Percentiles rank a stretch among this genome's conserved stretches.
Evolutionary conservation across 2,888 invertebrate species (phyloP).

Genomic region (Cheiracanthium punctorium): DNA sequence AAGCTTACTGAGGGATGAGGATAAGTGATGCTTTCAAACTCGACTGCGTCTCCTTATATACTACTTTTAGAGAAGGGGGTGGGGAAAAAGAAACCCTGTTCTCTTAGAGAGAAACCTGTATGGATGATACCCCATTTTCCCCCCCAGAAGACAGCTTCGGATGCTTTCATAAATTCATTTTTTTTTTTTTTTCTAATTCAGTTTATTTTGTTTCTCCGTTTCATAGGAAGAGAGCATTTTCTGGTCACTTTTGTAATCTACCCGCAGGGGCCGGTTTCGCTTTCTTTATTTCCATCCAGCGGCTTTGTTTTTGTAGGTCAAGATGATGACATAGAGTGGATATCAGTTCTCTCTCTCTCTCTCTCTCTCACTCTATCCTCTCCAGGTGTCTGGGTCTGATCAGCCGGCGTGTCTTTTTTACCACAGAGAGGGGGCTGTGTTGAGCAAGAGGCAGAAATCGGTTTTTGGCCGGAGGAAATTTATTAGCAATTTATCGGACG

Average conservation of each 20-base stretch:
- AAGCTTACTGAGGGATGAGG: not conserved
- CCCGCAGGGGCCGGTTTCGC: constrained; percentile 4
- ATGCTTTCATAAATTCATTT: not conserved
- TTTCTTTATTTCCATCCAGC: constrained; percentile 18
- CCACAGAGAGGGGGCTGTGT: not conserved
- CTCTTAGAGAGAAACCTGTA: constrained; percentile 48
- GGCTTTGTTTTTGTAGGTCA: constrained; percentile 65
- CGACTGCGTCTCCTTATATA: constrained; percentile 41
- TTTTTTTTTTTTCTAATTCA: constrained; percentile 22
- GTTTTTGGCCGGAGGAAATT: not conserved
- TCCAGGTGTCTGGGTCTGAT: constrained; percentile 35
- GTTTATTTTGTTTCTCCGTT: constrained; percentile 29
- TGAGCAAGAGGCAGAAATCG: not conserved
- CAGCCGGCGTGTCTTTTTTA: not conserved
- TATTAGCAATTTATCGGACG: not conserved
- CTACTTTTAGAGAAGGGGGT: constrained; percentile 1
- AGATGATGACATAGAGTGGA: constrained; percentile 58
- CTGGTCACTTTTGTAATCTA: constrained; percentile 5
- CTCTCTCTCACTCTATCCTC: too few relatives aligned
- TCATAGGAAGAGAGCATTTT: not conserved
- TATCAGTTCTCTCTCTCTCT: too few relatives aligned
- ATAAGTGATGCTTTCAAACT: not conserved
- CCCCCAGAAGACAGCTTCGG: constrained; percentile 11
- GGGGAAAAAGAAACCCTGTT: constrained; percentile 56
- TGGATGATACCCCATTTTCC: constrained; percentile 41